Base-by-base conservation (phyloP, 1,140 invertebrate genomes). In the Micrasema longulum region DNA sequence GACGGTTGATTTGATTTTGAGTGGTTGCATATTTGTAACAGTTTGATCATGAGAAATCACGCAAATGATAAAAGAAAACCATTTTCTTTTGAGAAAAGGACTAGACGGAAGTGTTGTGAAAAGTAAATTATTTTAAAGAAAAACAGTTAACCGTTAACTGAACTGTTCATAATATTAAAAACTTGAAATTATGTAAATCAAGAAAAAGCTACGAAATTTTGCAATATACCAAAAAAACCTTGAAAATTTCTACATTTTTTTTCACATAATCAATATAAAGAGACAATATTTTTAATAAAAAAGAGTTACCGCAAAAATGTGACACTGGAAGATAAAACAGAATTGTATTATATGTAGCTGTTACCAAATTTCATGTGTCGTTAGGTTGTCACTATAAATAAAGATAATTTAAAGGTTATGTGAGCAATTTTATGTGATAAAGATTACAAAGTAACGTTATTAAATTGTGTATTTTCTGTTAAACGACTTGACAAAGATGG, bases 71-170 rank as follows among this genome's bases (percentile, higher is more conserved):
- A 38, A 12, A 63, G 60, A 14, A 20, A 20, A 23, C 38, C 60
- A 22, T 63, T 63, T 63, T 26, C 60, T 26, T 63, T 63, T 10
- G 60, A 63, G 43, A 63, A 63, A 23, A 63, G 41, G 26, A 63
- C 60, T 1, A 63, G 43, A 6, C 60, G 60, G 14, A 63, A 63
- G 60, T 26, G n/a, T 38, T 35, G 50, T 18, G 23, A 53, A 53
- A 26, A 35, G 4, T 53, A 53, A n/a, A 2, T 9, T 52, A 3
- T 52, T 52, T 23, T 10, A 52, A 10, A 1, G 20, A n/a, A 52
- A 4, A 23, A 23, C 5, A 52, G 22, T 10, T 22, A 23, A 52
- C 18, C 20, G 20, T 3, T 18, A 7, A 18, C 18, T 23, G 1
- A 11, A 52, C 0, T n/a, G 2, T 20, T 10, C 1, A 9, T 23